A percentile compares a stretch with the other conserved stretches of the same genome.
Conservation (phyloP, 1,140 invertebrate genomes). For the Nasonia longicornis region DNA sequence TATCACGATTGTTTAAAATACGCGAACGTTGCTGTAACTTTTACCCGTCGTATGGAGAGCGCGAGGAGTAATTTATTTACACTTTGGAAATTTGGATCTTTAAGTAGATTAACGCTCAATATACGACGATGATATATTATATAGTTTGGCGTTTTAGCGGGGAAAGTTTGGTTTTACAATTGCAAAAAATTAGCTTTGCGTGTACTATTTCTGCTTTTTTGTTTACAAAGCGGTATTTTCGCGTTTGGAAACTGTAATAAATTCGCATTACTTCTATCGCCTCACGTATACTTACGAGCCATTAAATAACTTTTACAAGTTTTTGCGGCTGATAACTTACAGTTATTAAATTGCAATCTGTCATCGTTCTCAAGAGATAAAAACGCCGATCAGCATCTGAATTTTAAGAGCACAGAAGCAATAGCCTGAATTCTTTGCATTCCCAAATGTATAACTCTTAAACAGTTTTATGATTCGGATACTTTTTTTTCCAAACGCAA, state of each 20-base stretch:
- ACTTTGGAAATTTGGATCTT: not conserved
- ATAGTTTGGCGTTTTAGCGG: not conserved
- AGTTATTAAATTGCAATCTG: not conserved
- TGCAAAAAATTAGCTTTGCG: not conserved
- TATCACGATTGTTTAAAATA: not conserved
- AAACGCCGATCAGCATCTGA: no score
- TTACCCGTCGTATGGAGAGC: not conserved
- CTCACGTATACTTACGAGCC: no score
- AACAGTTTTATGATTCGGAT: not conserved
- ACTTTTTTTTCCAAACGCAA: conserved; percentile 8
- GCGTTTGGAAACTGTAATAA: not conserved
- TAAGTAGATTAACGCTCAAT: not conserved
- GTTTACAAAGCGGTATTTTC: not conserved
- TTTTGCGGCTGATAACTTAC: not conserved
- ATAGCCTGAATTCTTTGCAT: no score
- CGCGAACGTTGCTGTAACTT: not conserved
- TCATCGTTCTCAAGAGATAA: not conserved
- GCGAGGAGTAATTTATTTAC: not conserved
- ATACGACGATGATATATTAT: not conserved
- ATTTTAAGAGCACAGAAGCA: not conserved
- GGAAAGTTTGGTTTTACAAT: not conserved
- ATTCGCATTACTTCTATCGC: not conserved
- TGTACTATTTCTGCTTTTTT: not conserved
- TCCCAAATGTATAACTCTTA: not conserved
- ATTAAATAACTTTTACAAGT: not conserved